Evolutionary conservation across 1,140 invertebrate species (phyloP), one percentile per base, ranked within the genome.

Genomic region (Probaryconus sp.): DNA sequence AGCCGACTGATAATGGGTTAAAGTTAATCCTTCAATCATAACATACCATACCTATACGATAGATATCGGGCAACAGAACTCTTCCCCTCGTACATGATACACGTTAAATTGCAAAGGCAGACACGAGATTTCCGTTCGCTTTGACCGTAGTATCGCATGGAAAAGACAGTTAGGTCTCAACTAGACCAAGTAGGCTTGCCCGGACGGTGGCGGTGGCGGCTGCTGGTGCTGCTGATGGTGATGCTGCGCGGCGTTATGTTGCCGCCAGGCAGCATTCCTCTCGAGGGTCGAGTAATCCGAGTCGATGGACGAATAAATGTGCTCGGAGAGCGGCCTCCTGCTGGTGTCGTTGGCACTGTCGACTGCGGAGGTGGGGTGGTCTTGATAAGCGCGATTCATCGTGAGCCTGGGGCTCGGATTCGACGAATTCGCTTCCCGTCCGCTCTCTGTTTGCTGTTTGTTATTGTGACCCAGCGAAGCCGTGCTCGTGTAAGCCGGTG

Each of bases 291-390:
- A 91, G 78, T 95, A 95, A 83, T 95, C 94, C 55, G 94, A 94
- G 84, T 95, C 94, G 84, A 95, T 95, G 76, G 93, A 94, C 18
- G 94, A 95, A 82, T 95, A 95, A 77, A 95, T 95, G 85, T 95
- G 94, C 87, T 95, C 94, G 53, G 93, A 94, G 26, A 93, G 91
- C 14, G 94, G 94, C 71, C 93, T 89, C 51, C 92, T 90, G 72
- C 88, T 81, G 35, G 87, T 80, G 87, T 90, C 78, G 84, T 88
- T 56, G 73, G 86, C 77, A 80, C 87, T 81, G 83, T 87, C 56
- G 84, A 81, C 61, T 84, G 83, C 77, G 88, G 86, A 68, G 77
- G 85, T 77, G 2, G 71, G 61, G 91, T 93, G 70, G 24, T 88
- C 87, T 37, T 87, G 81, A 74, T 89, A 89, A 1, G 83, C 86